These are phyloP conservation scores for Synanthedon formicaeformis DNA, from an alignment of 2,888 invertebrate genomes.

Conservation along the genomic window DNA sequence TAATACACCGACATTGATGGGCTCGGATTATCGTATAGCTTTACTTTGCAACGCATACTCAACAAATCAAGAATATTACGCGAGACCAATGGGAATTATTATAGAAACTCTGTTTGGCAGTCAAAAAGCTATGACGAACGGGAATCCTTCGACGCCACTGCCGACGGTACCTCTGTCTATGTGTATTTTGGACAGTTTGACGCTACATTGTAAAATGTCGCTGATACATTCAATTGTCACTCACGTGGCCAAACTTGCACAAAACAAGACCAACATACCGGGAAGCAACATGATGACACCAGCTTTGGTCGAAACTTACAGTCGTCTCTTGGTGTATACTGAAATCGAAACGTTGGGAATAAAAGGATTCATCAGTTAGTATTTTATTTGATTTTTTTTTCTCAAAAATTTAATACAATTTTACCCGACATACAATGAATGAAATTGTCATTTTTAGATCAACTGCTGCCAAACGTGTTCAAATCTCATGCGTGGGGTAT, in stretches of 20 bases:
- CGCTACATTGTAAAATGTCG: conserved; percentile 96
- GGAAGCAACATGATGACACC: conserved; percentile 78
- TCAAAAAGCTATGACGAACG: conserved; percentile 70
- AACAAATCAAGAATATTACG: conserved; percentile 91
- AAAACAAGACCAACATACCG: conserved; percentile 85
- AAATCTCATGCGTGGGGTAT: conserved; percentile 96
- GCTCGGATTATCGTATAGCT: conserved; percentile 90
- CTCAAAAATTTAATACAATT: too few relatives aligned
- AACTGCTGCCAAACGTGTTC: conserved; percentile 90
- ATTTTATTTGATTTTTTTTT: not conserved
- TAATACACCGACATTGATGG: conserved; percentile 77
- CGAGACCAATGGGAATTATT: conserved; percentile 91
- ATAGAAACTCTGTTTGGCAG: conserved; percentile 86
- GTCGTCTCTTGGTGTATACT: conserved; percentile 91
- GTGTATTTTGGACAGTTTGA: conserved; percentile 92
- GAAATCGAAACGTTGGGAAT: conserved; percentile 97
- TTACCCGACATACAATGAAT: not conserved
- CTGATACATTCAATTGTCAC: conserved; percentile 85
- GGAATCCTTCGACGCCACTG: conserved; percentile 65
- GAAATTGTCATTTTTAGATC: conserved; percentile 66
- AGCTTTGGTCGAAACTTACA: conserved; percentile 94
- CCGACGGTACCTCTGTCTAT: conserved; percentile 92
- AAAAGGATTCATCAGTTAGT: conserved; percentile 92
- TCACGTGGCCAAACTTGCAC: conserved; percentile 90
- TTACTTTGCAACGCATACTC: conserved; percentile 95